Evolutionary conservation across 2,888 invertebrate genomes (phyloP).

Genomic region (Dicyrtoma fusca): DNA sequence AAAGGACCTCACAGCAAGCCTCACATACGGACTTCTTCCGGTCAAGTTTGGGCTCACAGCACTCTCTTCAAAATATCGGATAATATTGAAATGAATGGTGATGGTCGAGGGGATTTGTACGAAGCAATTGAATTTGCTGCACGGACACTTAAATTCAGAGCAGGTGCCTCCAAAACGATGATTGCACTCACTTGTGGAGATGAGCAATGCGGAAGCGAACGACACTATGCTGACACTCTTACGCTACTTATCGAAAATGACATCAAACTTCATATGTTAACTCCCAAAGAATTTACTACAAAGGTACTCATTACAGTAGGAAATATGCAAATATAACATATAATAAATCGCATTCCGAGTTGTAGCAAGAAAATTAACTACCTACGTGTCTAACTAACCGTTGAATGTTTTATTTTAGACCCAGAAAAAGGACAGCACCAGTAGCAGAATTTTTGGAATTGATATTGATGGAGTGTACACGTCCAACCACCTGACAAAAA

Average conservation of each 20-base stretch:
- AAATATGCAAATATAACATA: not conserved
- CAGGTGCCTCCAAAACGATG: conserved; percentile 62
- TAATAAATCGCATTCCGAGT: not conserved
- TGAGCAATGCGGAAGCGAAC: conserved; percentile 57
- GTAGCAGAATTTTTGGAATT: conserved; percentile 57
- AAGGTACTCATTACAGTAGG: conserved; percentile 5
- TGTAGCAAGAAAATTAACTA: not conserved
- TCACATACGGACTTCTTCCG: conserved; percentile 60
- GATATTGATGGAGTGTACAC: conserved; percentile 60
- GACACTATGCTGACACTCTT: conserved; percentile 58
- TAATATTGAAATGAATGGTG: conserved; percentile 49
- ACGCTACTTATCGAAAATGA: conserved; percentile 58
- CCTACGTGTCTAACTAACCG: not conserved
- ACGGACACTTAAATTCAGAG: conserved; percentile 59
- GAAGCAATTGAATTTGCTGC: conserved; percentile 59
- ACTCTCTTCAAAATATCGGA: conserved; percentile 52
- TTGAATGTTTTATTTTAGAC: conserved; percentile 4
- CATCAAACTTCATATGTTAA: conserved; percentile 58
- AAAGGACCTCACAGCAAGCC: conserved; percentile 58
- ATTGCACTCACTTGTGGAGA: conserved; percentile 60
- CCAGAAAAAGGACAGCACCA: conserved; percentile 39
- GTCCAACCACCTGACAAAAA: conserved; percentile 56
- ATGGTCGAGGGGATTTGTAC: conserved; percentile 57
- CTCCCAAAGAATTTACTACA: conserved; percentile 55
- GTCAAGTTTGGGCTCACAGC: conserved; percentile 57